phyloP scores from a whole-genome alignment of 2,797 vertebrate species.

The Gymnopithys bicolor region DNA sequence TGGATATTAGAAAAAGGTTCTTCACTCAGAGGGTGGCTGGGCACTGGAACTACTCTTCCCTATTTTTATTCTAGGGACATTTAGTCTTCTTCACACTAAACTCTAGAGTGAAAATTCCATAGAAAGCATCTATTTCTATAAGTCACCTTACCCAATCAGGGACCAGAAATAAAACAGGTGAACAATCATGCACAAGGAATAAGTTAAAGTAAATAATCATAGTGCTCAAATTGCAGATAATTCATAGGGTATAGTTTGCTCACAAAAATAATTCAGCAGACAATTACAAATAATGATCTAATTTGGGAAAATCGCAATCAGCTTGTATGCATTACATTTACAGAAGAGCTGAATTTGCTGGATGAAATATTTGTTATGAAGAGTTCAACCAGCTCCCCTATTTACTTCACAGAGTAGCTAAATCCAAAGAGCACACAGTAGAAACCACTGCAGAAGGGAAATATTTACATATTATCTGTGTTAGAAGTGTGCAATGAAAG shows the following conservation, averaged over 20 bases:
- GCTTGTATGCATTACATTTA: slow-evolving; percentile 27
- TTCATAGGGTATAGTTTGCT: slow-evolving; percentile 39
- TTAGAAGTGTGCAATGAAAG: slow-evolving; percentile 32
- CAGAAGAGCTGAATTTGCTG: slow-evolving; percentile 53
- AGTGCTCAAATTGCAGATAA: slow-evolving; percentile 50
- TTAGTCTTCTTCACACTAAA: not conserved
- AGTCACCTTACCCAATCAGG: not conserved
- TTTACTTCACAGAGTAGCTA: slow-evolving; percentile 51
- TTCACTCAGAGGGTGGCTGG: too few species aligned
- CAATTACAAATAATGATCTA: slow-evolving; percentile 70
- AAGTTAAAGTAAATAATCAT: slow-evolving; percentile 51
- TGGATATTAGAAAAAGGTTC: too few species aligned
- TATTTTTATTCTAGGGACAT: not conserved
- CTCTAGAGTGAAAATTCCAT: not conserved
- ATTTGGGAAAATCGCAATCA: slow-evolving; percentile 40
- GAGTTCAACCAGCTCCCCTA: slow-evolving; percentile 34
- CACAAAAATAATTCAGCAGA: slow-evolving; percentile 59
- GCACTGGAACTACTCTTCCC: not conserved
- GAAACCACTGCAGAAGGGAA: slow-evolving; percentile 45
- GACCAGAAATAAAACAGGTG: slow-evolving; percentile 22
- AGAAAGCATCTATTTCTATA: not conserved
- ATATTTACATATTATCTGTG: slow-evolving; percentile 62
- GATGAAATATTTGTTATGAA: slow-evolving; percentile 50
- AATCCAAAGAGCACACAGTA: slow-evolving; percentile 60
- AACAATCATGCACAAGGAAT: not conserved